phyloP scores from a whole-genome alignment of 1,140 invertebrate genomes.

The Subanguina moxae region DNA sequence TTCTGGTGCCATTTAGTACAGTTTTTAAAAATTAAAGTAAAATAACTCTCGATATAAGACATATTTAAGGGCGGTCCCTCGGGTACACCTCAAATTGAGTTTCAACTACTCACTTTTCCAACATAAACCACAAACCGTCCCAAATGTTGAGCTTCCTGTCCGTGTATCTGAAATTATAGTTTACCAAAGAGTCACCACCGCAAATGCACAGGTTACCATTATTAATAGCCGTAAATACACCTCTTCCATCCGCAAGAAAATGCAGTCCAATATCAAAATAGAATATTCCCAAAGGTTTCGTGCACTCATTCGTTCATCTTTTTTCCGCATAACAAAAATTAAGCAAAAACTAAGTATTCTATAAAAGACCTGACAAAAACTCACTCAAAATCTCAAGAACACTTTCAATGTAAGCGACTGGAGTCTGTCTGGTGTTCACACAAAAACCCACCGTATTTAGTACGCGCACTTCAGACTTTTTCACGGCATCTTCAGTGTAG shows the following conservation, averaged over 20 bases:
- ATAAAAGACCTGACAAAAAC: constrained; percentile 13
- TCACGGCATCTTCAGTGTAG: constrained; percentile 28
- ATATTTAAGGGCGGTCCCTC: no score
- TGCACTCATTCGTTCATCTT: constrained; percentile 11
- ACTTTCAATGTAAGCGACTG: constrained; percentile 28
- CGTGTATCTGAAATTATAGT: constrained; percentile 2
- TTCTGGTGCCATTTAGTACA: no score
- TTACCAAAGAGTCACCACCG: neutral
- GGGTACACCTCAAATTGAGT: no score
- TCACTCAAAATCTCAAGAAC: constrained; percentile 25
- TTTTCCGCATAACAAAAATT: neutral
- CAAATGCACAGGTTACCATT: neutral
- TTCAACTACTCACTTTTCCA: no score
- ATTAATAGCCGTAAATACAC: constrained; percentile 17
- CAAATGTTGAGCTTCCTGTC: constrained; percentile 14
- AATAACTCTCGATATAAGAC: no score
- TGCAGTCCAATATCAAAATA: constrained; percentile 19
- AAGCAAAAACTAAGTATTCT: neutral
- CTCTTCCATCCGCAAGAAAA: constrained; percentile 19
- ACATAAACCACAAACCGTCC: neutral
- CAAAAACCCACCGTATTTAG: constrained; percentile 26
- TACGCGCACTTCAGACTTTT: constrained; percentile 31
- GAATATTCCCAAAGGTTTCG: constrained; percentile 26
- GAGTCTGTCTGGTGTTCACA: constrained; percentile 19
- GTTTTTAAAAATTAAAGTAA: neutral